Percentiles rank a stretch among this genome's conserved stretches.
Conservation (phyloP, 2,113 vertebrate species). For the Macrotus californicus region DNA sequence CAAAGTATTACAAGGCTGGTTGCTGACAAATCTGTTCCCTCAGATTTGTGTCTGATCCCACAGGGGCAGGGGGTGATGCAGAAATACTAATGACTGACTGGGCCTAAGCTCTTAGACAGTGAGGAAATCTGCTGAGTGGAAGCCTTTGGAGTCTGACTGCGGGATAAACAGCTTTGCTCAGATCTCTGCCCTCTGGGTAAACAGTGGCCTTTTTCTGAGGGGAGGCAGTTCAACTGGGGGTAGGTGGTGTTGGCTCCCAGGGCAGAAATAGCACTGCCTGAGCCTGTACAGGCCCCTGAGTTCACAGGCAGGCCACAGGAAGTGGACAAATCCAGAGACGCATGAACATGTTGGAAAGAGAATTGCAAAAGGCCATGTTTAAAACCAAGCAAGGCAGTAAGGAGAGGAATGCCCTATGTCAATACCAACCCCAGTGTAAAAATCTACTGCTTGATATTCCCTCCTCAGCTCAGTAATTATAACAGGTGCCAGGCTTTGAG, state of each 20-base stretch:
- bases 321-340: not conserved
- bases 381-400: not conserved
- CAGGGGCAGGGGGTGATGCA: not conserved
- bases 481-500: not conserved
- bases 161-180: constrained; percentile 37
- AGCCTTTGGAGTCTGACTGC: not conserved
- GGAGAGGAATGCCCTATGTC: not conserved
- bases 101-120: not conserved
- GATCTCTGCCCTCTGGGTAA: not conserved
- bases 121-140: constrained; percentile 54
- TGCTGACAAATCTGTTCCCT: constrained; percentile 56
- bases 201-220: constrained; percentile 9
- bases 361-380: not conserved
- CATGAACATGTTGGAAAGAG: not conserved
- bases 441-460: not conserved
- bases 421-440: not conserved
- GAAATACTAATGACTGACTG: not conserved
- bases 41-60: constrained; percentile 22
- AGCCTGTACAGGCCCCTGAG: not conserved
- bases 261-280: not conserved
- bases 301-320: not conserved
- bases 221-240: not conserved
- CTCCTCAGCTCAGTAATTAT: not conserved
- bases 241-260: not conserved
- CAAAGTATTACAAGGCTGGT: not conserved